Evolutionary conservation across 2,113 vertebrate species (phyloP).

Genomic region (Strix uralensis): DNA sequence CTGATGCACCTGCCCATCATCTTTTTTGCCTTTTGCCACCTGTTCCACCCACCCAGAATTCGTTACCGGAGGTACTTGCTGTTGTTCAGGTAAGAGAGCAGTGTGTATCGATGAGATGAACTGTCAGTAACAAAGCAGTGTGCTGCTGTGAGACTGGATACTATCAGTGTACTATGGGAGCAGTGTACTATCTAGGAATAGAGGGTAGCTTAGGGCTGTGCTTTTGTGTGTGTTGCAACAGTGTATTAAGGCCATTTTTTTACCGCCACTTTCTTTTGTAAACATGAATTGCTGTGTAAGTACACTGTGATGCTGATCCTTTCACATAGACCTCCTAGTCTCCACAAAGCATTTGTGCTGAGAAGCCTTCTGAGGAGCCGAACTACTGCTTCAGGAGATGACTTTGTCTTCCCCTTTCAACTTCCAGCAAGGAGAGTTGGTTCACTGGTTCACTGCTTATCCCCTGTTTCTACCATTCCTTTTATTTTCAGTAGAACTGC

Average conservation of each 20-base stretch:
- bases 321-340: neutral
- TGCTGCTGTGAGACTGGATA: neutral
- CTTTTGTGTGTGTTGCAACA: neutral
- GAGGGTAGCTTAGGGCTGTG: neutral
- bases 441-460: neutral
- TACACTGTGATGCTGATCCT: neutral
- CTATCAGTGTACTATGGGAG: neutral
- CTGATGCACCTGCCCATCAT: slow-evolving; percentile 95
- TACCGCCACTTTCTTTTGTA: rapidly evolving
- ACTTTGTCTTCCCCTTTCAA: neutral
- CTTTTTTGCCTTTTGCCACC: slow-evolving; percentile 96
- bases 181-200: too few species aligned
- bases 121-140: neutral
- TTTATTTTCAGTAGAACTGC: neutral
- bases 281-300: neutral
- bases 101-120: neutral
- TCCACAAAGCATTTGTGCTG: neutral
- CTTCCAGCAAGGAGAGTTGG: neutral
- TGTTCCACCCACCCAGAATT: slow-evolving; percentile 92
- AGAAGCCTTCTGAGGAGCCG: neutral
- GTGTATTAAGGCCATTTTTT: neutral
- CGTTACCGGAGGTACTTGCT: slow-evolving; percentile 92
- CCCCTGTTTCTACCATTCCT: neutral
- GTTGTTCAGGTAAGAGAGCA: slow-evolving; percentile 86
- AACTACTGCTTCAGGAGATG: neutral